Evolutionary conservation across 2,797 vertebrate species (phyloP).

Genomic region (Neomorphus geoffroyi): DNA sequence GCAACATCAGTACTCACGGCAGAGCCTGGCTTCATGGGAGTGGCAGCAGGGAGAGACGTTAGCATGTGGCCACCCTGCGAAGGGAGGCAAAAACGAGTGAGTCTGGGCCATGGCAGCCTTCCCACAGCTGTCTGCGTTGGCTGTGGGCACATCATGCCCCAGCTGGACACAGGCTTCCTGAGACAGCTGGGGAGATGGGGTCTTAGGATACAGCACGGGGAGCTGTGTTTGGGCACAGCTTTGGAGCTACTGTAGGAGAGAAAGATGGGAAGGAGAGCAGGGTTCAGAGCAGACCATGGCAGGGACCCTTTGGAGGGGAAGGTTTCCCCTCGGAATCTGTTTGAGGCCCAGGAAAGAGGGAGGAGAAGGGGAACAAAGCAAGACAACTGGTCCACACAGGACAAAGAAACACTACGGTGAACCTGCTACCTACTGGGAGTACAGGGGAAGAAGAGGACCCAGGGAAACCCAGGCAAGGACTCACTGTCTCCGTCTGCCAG

Average conservation of each 20-base stretch:
- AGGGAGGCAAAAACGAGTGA: neutral
- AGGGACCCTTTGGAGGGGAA: neutral
- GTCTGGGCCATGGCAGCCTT: neutral
- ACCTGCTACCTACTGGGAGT: neutral
- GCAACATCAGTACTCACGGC: conserved; percentile 84
- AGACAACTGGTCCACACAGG: neutral
- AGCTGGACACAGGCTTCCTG: neutral
- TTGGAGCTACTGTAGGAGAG: neutral
- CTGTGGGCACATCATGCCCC: neutral
- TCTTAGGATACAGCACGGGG: neutral
- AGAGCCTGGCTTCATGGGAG: conserved; percentile 93
- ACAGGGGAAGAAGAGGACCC: neutral
- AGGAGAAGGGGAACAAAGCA: neutral
- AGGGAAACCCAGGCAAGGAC: conserved; percentile 3
- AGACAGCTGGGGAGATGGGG: neutral
- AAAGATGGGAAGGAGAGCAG: neutral
- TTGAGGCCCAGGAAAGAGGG: neutral
- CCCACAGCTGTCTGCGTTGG: neutral
- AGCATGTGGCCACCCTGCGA: conserved; percentile 93
- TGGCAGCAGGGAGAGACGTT: conserved; percentile 92
- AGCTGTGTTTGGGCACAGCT: neutral
- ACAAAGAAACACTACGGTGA: neutral
- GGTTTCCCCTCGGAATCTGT: neutral
- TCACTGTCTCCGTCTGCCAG: conserved; percentile 97
- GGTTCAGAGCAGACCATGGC: neutral